Base-by-base conservation (phyloP, 1,140 invertebrate species). In the Drosophila tani region DNA sequence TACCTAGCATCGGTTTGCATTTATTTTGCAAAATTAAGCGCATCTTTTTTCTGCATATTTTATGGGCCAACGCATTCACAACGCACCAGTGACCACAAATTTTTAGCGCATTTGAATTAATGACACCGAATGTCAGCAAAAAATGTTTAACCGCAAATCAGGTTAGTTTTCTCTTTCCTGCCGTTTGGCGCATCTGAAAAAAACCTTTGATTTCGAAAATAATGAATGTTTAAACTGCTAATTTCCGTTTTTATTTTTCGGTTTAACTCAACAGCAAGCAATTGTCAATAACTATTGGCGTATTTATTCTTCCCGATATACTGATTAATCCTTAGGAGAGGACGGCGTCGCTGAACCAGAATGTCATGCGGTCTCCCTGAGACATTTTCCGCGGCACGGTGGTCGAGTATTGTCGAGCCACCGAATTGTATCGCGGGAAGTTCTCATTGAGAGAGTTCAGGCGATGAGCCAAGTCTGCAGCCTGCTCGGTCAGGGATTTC, bases 101-200 rank as follows among this genome's bases (percentile, higher is more conserved):
- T 75, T 77, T 73, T 64, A 75, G 65, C 81, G 74, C 78, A 75
- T 88, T 88, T 84, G 75, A 81, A 88, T 87, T 81, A 88, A 88
- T 84, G 77, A 78, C 79, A 70, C 53, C 29, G 79, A 84, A 71
- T 75, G 81, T 88, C 73, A 60, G 77, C 74, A 67, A 75, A 87
- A 78, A 88, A 79, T 53, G 60, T 40, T 62, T 3, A 50, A 84
- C 84, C 85, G 59, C 85, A 90, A 88, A 90, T 90, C 84, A 84
- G 64, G 63, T 78, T 78, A 70, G 63, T 63, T 46, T 63, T 45
- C 53, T 35, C 12, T 40, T 32, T 43, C 14, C 63, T 45, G 27
- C 11, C 17, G 21, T 17, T 32, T 3, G 12, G 40, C n/a, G 4
- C 14, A 35, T n/a, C 9, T 27, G 29, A 17, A 6, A 24, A 69